A percentile compares a stretch with the other conserved stretches of the same genome.
phyloP scores from a whole-genome alignment of 2,113 vertebrate species.

The Pedionomus torquatus region DNA sequence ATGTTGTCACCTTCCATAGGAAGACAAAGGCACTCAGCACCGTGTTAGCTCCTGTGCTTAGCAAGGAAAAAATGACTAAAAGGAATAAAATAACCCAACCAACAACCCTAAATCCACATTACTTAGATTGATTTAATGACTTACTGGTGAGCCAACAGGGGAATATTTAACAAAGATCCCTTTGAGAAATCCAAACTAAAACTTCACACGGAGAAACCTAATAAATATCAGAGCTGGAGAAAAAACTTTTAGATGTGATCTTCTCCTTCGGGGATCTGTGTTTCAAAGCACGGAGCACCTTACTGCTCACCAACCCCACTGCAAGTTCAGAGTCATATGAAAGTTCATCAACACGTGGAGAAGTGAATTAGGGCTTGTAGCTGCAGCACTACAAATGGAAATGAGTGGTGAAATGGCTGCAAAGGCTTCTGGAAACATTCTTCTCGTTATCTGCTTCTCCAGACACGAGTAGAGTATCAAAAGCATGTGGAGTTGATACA shows the following conservation, averaged over 20 bases:
- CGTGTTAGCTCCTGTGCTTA: background rate
- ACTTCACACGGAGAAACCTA: background rate
- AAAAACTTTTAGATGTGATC: background rate
- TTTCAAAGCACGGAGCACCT: background rate
- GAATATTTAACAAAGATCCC: background rate
- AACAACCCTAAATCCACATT: background rate
- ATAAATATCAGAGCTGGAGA: background rate
- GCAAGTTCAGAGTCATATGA: background rate
- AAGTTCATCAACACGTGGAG: background rate
- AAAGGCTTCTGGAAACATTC: background rate
- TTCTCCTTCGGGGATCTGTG: background rate
- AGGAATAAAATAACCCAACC: background rate
- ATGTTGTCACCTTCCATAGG: background rate
- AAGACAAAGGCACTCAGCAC: background rate
- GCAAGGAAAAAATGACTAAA: background rate
- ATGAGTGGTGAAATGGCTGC: background rate
- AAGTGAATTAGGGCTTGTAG: background rate
- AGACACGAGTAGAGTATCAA: background rate
- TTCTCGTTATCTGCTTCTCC: background rate
- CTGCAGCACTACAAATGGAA: background rate
- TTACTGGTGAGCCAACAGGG: background rate
- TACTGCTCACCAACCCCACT: background rate
- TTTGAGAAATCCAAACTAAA: background rate
- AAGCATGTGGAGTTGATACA: fast-evolving
- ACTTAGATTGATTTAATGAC: background rate